Base-by-base conservation (phyloP, 2,113 vertebrate species). In the Myotis davidii region DNA sequence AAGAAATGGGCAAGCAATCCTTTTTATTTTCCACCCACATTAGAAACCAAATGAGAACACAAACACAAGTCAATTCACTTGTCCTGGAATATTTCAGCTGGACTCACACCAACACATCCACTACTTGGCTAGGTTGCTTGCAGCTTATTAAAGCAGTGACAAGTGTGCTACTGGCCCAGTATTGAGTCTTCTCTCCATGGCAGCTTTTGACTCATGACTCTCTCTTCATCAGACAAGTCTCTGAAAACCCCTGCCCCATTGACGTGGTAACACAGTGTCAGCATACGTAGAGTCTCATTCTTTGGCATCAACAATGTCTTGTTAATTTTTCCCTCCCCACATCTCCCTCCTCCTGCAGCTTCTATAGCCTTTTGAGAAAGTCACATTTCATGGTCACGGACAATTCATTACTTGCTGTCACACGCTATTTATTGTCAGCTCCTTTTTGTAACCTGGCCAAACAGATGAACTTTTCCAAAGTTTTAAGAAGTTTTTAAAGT, bases 61-160 rank as follows among this genome's bases (percentile, higher is more conserved):
- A 73, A 91, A 90, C 95, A 92, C 91, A 87, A 96, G 87, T 97
- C 95, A 95, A 76, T 95, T 74, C 89, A 48, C 67, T 94, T 82
- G 94, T 93, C 95, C 96, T 45, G 23, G 81, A 91, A 67, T 90
- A 67, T 48, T 95, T 79, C 94, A 93, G 95, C 81, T 87, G 90
- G 94, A 83, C 84, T 97, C 73, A 73, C 27, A 59, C 94, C 76
- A 93, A 69, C 85, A 81, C 88, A 84, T 94, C 92, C 61, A 48
- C 59, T 74, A 67, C 82, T 29, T 90, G 97, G 94, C 85, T 79
- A 82, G 14, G 54, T 45, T 88, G 78, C 96, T 74, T 96, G 96
- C 91, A 96, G 97, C 93, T 93, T 59, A 52, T 97, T 97, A 91
- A 76, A 90, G 59, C 9, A 25, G 48, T 91, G 95, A 91, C 64